Base-by-base conservation (phyloP, 2,113 vertebrate species). In the Dolichotis patagonum region DNA sequence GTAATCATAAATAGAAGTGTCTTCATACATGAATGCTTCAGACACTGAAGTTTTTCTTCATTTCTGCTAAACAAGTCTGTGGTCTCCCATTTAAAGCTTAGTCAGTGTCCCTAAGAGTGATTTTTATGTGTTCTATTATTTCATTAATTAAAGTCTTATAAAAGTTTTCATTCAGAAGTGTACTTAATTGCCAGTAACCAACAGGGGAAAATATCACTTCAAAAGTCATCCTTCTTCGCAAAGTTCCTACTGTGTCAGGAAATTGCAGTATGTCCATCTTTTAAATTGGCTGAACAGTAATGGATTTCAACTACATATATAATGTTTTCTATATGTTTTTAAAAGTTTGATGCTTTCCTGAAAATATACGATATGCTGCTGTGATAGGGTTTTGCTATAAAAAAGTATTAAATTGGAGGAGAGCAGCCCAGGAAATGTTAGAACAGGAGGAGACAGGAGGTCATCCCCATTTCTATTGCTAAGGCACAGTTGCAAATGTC, bases 121-220 rank as follows among this genome's bases (percentile, higher is more conserved):
- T 96, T 97, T 88, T 95, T 87, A 93, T 89, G 78, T 92, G 32
- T 54, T 63, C 43, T 96, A 80, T 60, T 90, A 94, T 89, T 93
- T 63, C 77, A 95, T 58, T 96, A 98, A 98, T 98, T 98, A 98
- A 98, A 98, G 94, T 60, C 0, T 87, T 95, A 98, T 95, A 69
- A 95, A 98, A 98, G 85, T 98, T 98, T 98, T 95, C 97, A 97
- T 98, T 77, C 92, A 94, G 75, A 97, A 98, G 95, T 77, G 63
- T 58, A 97, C 58, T 97, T 97, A 97, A 96, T 95, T 89, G 92
- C 80, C 89, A 97, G 32, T 96, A 95, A 35, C 54, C 88, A 93
- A 98, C 96, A 90, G 97, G 97, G 75, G 80, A 78, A 98, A 98
- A 96, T 19, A 3, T 0, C 43, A 89, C 80, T 97, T 97, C 46